Evolutionary conservation across 2,797 vertebrate genomes (phyloP).

Genomic region (Mormyrus proboscirostris): DNA sequence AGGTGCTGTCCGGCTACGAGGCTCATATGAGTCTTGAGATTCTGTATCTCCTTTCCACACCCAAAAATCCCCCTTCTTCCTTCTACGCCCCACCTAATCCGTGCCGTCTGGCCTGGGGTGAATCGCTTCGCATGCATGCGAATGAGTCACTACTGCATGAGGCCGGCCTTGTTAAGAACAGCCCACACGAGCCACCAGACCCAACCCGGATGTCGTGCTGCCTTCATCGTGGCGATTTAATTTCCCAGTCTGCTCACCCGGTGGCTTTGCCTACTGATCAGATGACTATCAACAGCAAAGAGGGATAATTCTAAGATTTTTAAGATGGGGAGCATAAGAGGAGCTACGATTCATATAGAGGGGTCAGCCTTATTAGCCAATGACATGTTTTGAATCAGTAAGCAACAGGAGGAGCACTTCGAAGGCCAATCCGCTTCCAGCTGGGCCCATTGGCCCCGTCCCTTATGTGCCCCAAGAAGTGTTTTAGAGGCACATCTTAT

Average conservation of each 20-base stretch:
- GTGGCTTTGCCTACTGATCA: not conserved
- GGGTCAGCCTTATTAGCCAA: not conserved
- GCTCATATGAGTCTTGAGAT: not conserved
- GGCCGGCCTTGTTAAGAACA: not conserved
- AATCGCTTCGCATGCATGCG: constrained; percentile 17
- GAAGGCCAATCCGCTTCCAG: not conserved
- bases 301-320: not conserved
- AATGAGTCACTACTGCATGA: constrained; percentile 22
- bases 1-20: not conserved
- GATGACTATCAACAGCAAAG: not conserved
- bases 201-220: not conserved
- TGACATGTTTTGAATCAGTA: not conserved
- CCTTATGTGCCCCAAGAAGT: not conserved
- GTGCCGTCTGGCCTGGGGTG: not conserved
- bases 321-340: not conserved
- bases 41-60: not conserved
- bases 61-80: not conserved
- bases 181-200: not conserved
- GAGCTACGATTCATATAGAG: not conserved
- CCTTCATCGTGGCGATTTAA: not conserved
- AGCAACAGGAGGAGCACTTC: not conserved
- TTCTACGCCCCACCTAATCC: not conserved
- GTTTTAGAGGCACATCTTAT: not conserved
- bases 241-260: not conserved
- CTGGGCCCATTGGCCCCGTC: not conserved